Percentiles rank a stretch among this genome's conserved stretches.
phyloP scores from a whole-genome alignment of 2,888 invertebrate genomes.

The Formica aserva region DNA sequence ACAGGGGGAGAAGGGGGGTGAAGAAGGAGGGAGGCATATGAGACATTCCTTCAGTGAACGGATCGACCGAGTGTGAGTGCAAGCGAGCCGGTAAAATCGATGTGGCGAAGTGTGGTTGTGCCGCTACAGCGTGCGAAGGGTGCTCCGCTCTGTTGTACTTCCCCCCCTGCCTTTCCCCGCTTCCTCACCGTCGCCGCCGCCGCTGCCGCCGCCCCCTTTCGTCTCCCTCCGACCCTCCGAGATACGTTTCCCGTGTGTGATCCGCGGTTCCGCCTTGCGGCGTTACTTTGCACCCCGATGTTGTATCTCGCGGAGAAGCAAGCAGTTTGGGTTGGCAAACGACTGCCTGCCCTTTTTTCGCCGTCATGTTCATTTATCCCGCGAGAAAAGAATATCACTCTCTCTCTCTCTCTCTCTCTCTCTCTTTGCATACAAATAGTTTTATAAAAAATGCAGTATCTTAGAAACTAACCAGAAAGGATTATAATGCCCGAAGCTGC shows the following conservation, averaged over 20 bases:
- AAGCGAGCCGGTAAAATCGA: slow-evolving; percentile 85
- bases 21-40: slow-evolving; percentile 74
- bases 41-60: slow-evolving; percentile 82
- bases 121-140: slow-evolving; percentile 75
- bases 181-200: background rate
- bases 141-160: slow-evolving; percentile 69
- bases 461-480: background rate
- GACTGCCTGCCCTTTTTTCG: background rate
- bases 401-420: background rate
- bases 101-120: slow-evolving; percentile 84
- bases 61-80: slow-evolving; percentile 78
- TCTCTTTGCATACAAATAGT: background rate
- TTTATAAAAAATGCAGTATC: slow-evolving; percentile 11
- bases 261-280: slow-evolving; percentile 69
- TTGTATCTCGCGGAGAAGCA: slow-evolving; percentile 32
- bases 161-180: background rate
- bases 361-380: slow-evolving; percentile 22
- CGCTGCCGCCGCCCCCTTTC: background rate
- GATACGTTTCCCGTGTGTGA: slow-evolving; percentile 66
- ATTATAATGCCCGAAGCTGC: no score
- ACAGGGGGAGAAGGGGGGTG: slow-evolving; percentile 65
- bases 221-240: slow-evolving; percentile 9
- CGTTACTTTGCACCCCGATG: slow-evolving; percentile 55
- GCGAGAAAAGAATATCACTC: background rate
- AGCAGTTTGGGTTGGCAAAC: slow-evolving; percentile 17